Evolutionary conservation across 2,888 invertebrate genomes (phyloP).

Genomic region (Dynastes hyllus): DNA sequence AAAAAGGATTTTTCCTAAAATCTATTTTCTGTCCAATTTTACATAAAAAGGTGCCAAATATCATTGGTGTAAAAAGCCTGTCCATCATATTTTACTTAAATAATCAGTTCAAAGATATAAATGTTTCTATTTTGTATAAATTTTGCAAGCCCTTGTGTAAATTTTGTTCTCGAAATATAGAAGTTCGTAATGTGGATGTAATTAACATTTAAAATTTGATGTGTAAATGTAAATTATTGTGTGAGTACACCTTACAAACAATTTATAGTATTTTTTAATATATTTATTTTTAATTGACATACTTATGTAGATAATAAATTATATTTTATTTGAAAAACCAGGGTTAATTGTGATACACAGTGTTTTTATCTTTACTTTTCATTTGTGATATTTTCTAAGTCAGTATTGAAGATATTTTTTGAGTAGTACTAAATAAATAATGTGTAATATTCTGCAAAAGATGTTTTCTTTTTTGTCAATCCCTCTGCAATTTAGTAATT

Average conservation of each 20-base stretch:
- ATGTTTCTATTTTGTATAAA: slow-evolving; percentile 41
- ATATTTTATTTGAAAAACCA: slow-evolving; percentile 45
- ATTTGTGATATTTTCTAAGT: slow-evolving; percentile 53
- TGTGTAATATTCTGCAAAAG: slow-evolving; percentile 16
- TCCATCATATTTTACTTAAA: neutral
- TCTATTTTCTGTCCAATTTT: neutral
- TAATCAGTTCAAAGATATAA: slow-evolving; percentile 6
- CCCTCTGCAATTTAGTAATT: too few species aligned
- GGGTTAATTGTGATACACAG: slow-evolving; percentile 47
- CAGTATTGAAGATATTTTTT: slow-evolving; percentile 51
- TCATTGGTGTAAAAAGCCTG: slow-evolving; percentile 15
- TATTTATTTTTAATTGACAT: slow-evolving; percentile 20
- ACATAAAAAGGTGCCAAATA: slow-evolving; percentile 32
- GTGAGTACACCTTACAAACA: neutral
- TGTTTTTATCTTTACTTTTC: slow-evolving; percentile 26
- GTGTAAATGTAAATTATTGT: slow-evolving; percentile 37
- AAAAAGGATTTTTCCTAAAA: neutral
- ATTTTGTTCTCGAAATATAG: slow-evolving; percentile 35
- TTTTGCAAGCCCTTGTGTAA: slow-evolving; percentile 23
- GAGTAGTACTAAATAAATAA: slow-evolving; percentile 40
- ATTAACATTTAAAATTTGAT: slow-evolving; percentile 22
- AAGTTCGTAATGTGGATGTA: slow-evolving; percentile 36
- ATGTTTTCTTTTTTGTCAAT: neutral
- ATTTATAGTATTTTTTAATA: slow-evolving; percentile 37
- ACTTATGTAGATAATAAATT: slow-evolving; percentile 31